These are phyloP conservation scores for Steinernema feltiae DNA, from an alignment of 1,140 invertebrate genomes.

Conservation along the genomic window DNA sequence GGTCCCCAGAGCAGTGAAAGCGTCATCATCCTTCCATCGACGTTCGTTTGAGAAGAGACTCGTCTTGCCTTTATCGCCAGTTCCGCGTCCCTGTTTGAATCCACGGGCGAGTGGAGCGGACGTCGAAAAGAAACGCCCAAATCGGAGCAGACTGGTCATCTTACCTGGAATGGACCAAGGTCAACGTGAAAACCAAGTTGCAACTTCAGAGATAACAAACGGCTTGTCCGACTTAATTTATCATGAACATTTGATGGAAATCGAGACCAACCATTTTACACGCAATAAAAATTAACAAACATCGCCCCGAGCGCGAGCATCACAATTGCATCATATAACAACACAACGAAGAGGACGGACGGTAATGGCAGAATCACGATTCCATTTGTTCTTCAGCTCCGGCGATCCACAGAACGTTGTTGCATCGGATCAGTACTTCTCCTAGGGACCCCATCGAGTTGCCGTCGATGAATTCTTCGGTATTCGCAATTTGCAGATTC, in stretches of 20 bases:
- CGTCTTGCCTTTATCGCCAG: conserved; percentile 58
- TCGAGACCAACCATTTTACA: not conserved
- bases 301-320: not conserved
- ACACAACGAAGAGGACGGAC: not conserved
- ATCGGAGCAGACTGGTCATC: not conserved
- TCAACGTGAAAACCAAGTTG: no score
- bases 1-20: conserved; percentile 70
- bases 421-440: conserved; percentile 91
- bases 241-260: not conserved
- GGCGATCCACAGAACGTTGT: conserved; percentile 93
- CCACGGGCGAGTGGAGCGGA: not conserved
- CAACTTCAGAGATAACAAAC: no score
- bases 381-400: conserved; percentile 81
- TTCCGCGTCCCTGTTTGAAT: conserved; percentile 25
- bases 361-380: conserved; percentile 1
- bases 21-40: conserved; percentile 65
- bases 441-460: conserved; percentile 83
- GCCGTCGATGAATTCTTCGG: conserved; percentile 94
- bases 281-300: not conserved
- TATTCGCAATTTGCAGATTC: conserved; percentile 95
- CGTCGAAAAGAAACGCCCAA: not conserved
- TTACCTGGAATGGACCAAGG: not conserved
- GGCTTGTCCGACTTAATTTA: not conserved
- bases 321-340: not conserved
- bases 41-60: conserved; percentile 65